Evolutionary conservation across 1,140 invertebrate genomes (phyloP), one percentile per base, ranked within the genome.

Genomic region (Pentalonia nigronervosa): DNA sequence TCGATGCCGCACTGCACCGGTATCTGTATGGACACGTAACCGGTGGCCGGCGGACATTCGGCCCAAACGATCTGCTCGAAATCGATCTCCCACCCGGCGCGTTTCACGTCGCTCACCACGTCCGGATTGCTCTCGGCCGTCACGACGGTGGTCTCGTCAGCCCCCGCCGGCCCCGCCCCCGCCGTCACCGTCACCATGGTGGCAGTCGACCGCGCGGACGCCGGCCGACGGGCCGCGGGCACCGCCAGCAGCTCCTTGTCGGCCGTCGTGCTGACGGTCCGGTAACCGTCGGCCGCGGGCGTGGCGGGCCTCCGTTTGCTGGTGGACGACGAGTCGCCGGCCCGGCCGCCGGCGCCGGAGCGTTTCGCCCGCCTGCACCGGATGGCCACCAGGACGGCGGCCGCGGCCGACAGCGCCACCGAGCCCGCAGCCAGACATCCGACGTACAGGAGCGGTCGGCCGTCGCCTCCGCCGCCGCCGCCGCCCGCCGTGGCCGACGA

Each of bases 121-220:
- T 97, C 97, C 34, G 97, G 97, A 95, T 97, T 97, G 95, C 97
- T 97, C 94, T 97, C 97, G 93, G 95, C 95, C 87, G 95, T 95
- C 94, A 96, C 97, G 94, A 11, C 96, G 95, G 94, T 96, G 93
- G 23, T 94, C 94, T 89, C 94, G 87, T 89, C 93, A 94, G 95
- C 94, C 94, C 94, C 95, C 94, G 34, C 83, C 0, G 94, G 94
- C 94, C 45, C 95, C 47, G 94, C 95, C 41, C 41, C 41, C 0
- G 95, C 95, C 1, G 95, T 94, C n/a, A 94, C 95, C 94, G 94
- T 48, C 1, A 94, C 94, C 2, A 94, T 94, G n/a, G 94, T 94
- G 23, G 94, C 94, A 34, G 94, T 93, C 25, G 94, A 91, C 30
- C 94, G 84, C 48, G 94, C 94, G 86, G 94, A 93, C 93, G 94